Evolutionary conservation across 2,113 vertebrate genomes (phyloP).

Genomic region (Emydocephalus ijimae): DNA sequence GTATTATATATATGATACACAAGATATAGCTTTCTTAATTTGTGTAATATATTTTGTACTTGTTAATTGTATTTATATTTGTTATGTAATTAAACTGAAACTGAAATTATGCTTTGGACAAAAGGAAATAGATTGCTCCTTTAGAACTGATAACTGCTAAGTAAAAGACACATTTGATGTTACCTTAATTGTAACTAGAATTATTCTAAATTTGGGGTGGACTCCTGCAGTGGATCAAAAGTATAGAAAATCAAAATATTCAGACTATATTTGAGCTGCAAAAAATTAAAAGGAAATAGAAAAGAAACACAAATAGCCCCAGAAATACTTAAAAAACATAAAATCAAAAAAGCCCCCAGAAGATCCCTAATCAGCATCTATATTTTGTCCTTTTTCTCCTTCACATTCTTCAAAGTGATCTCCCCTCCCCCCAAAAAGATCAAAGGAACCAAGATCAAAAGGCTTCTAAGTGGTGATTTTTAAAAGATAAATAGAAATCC

Average conservation of each 20-base stretch:
- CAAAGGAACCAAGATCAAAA: neutral
- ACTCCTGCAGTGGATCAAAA: neutral
- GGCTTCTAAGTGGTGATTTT: neutral
- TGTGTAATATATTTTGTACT: neutral
- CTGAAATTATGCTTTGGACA: neutral
- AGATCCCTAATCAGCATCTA: neutral
- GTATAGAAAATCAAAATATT: neutral
- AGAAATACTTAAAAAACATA: neutral
- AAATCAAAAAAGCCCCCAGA: neutral
- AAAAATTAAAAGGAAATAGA: neutral
- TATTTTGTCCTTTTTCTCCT: neutral
- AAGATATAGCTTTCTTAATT: neutral
- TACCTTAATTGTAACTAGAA: neutral
- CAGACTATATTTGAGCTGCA: neutral
- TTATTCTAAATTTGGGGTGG: neutral
- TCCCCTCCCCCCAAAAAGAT: neutral
- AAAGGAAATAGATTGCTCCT: neutral
- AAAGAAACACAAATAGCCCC: neutral
- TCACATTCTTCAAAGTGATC: neutral
- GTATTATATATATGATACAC: slow-evolving; percentile 49
- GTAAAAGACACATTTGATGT: neutral
- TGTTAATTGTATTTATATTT: neutral
- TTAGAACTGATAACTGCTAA: neutral
- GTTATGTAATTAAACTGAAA: neutral
- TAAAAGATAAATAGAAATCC: neutral